These are phyloP conservation scores for Eupithecia centaureata DNA, from an alignment of 2,888 invertebrate genomes.

Conservation along the genomic window DNA sequence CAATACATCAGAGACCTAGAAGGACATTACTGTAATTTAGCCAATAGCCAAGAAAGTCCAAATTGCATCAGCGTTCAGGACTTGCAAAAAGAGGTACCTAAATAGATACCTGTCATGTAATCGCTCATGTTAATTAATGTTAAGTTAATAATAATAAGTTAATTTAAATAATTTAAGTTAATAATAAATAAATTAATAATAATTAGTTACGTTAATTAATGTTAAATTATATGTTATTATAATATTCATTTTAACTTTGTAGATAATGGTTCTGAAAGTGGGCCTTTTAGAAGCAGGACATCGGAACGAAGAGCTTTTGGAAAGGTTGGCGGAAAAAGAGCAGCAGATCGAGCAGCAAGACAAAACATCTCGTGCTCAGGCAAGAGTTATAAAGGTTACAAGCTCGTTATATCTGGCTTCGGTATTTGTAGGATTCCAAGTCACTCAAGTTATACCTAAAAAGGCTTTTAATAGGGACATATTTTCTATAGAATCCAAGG, in stretches of 20 bases:
- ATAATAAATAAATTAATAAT: no score
- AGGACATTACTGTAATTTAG: constrained; percentile 60
- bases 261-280: constrained; percentile 77
- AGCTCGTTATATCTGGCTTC: constrained; percentile 34
- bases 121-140: no score
- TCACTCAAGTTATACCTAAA: not conserved
- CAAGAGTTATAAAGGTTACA: constrained; percentile 84
- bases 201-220: no score
- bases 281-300: constrained; percentile 72
- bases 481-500: not conserved
- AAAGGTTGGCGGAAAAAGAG: constrained; percentile 79
- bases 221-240: no score
- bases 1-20: constrained; percentile 71
- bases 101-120: no score
- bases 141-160: no score
- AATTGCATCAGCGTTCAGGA: constrained; percentile 66
- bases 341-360: constrained; percentile 84
- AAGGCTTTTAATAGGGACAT: no score
- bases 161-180: no score
- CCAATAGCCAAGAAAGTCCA: constrained; percentile 59
- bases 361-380: constrained; percentile 85
- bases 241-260: constrained; percentile 1
- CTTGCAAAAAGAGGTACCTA: constrained; percentile 72
- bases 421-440: not conserved
- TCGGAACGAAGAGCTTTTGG: constrained; percentile 78